These are phyloP conservation scores for Epinephelus lanceolatus DNA, from an alignment of 2,113 vertebrate genomes.

Conservation along the genomic window DNA sequence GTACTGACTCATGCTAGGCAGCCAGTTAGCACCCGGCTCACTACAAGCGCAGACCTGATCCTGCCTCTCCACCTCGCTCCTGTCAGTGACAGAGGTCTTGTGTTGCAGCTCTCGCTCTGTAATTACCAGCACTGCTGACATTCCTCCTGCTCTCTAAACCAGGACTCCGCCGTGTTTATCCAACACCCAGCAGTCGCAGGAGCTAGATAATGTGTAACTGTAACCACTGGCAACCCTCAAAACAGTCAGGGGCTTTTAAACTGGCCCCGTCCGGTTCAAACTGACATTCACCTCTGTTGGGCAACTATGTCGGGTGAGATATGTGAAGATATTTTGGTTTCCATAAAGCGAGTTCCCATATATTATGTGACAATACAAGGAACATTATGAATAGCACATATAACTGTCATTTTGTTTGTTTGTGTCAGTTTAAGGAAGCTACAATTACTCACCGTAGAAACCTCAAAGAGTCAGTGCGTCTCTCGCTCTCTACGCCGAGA, in stretches of 20 bases:
- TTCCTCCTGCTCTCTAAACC: constrained; percentile 78
- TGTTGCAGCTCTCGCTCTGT: constrained; percentile 67
- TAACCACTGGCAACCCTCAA: constrained; percentile 75
- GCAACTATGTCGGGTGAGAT: background rate
- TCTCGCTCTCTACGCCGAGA: constrained; percentile 80
- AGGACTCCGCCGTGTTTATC: constrained; percentile 73
- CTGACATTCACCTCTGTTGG: constrained; percentile 34
- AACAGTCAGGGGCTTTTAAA: constrained; percentile 66
- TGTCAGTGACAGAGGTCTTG: constrained; percentile 58
- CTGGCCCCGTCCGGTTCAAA: constrained; percentile 34
- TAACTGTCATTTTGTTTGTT: constrained; percentile 43
- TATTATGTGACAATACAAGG: constrained; percentile 5
- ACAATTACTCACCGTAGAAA: constrained; percentile 76
- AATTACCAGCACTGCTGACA: constrained; percentile 77
- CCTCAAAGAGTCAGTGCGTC: background rate
- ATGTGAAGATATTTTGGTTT: constrained; percentile 1
- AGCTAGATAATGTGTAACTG: constrained; percentile 76
- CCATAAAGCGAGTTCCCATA: background rate
- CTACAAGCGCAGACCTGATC: constrained; percentile 71
- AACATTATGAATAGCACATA: constrained; percentile 25
- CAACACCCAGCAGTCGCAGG: constrained; percentile 74
- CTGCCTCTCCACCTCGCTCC: constrained; percentile 41
- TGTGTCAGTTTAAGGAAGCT: constrained; percentile 38
- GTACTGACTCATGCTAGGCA: constrained; percentile 14
- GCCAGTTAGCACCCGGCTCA: background rate